Conservation (phyloP, 1,140 invertebrate genomes). For the Papilio aristodemus region DNA sequence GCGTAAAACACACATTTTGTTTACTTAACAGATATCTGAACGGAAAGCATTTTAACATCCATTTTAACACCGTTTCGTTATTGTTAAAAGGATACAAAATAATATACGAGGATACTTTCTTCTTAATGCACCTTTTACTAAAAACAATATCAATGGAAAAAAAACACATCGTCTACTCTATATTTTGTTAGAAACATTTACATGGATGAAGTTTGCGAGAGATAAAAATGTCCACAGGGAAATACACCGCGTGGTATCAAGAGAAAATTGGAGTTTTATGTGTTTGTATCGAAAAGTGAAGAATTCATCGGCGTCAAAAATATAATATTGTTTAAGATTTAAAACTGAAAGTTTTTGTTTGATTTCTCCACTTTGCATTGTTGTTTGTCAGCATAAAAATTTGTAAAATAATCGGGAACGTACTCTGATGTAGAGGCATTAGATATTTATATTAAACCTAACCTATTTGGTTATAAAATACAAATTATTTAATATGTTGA, state of each 20-base stretch:
- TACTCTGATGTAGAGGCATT: too few relatives aligned
- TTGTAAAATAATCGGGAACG: too few relatives aligned
- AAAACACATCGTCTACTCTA: neutral
- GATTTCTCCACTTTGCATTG: too few relatives aligned
- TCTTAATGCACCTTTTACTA: neutral
- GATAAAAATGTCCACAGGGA: conserved; percentile 74
- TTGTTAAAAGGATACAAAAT: neutral
- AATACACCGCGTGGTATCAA: conserved; percentile 72
- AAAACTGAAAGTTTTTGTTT: neutral
- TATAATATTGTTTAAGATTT: neutral
- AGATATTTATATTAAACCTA: too few relatives aligned
- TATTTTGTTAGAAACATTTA: conserved; percentile 50
- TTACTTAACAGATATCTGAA: too few relatives aligned
- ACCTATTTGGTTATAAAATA: too few relatives aligned
- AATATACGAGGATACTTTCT: neutral
- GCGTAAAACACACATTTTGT: too few relatives aligned
- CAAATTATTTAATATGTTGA: too few relatives aligned
- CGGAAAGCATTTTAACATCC: too few relatives aligned
- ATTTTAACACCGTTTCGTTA: too few relatives aligned
- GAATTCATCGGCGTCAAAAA: conserved; percentile 8
- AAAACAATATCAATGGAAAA: neutral
- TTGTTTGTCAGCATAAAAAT: too few relatives aligned
- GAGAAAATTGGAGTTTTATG: conserved; percentile 72
- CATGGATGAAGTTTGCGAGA: conserved; percentile 65
- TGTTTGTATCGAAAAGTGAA: conserved; percentile 41